Percentiles rank a stretch among this genome's conserved stretches.
Evolutionary conservation across 1,140 invertebrate species (phyloP).

Genomic region (Caenorhabditis remanei): DNA sequence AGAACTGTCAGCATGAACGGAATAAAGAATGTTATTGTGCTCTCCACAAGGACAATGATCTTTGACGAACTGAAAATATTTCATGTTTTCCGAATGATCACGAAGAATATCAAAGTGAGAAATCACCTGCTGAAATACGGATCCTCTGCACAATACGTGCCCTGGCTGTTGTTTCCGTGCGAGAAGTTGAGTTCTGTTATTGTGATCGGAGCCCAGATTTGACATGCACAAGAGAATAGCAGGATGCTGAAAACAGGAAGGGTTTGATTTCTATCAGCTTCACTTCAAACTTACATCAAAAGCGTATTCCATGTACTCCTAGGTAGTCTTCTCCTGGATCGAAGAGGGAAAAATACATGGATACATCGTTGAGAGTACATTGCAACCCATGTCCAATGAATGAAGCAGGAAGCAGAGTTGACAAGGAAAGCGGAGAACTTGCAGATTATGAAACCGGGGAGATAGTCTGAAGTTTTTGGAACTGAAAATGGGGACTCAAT

Average conservation of each 20-base stretch:
- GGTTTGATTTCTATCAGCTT: not conserved
- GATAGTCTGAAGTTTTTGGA: not conserved
- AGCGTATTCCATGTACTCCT: conserved; percentile 19
- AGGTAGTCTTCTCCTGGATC: conserved; percentile 3
- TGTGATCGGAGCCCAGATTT: conserved; percentile 47
- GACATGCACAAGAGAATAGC: not conserved
- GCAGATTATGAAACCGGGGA: conserved; percentile 21
- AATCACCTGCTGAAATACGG: conserved; percentile 47
- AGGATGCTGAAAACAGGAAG: not conserved
- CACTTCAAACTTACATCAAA: not conserved
- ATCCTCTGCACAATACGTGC: conserved; percentile 41
- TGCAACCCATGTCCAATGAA: conserved; percentile 40
- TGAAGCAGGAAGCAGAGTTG: conserved; percentile 28
- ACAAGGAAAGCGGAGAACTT: conserved; percentile 22
- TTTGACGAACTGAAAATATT: conserved; percentile 35
- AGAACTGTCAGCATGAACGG: conserved; percentile 23
- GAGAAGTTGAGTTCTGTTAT: conserved; percentile 11
- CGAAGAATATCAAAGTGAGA: too few relatives aligned
- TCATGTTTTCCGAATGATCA: not conserved
- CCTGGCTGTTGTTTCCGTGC: not conserved
- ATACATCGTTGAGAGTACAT: conserved; percentile 44
- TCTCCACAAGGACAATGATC: conserved; percentile 43
- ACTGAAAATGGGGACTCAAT: not conserved
- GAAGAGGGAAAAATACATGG: conserved; percentile 42
- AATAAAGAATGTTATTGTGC: conserved; percentile 45